Conservation (phyloP, 2,113 vertebrate genomes). For the Camelus bactrianus region DNA sequence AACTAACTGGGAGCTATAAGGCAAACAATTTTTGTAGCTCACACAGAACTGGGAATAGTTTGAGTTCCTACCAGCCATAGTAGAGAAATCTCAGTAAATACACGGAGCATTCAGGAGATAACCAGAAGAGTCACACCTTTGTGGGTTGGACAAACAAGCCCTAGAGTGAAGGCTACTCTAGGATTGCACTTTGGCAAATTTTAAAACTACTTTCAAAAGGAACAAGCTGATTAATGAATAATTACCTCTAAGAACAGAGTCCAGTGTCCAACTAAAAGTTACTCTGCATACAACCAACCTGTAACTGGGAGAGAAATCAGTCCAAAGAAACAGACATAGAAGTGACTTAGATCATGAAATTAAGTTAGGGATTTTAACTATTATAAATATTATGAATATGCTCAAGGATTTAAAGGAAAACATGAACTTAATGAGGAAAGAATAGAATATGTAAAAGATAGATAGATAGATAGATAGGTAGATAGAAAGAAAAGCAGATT, state of each 20-base stretch:
- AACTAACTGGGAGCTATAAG: background rate
- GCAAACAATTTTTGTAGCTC: background rate
- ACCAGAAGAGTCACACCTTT: slow-evolving; percentile 6
- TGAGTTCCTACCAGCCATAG: background rate
- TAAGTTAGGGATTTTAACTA: background rate
- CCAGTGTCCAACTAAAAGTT: slow-evolving; percentile 4
- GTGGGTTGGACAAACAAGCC: background rate
- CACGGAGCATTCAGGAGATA: background rate
- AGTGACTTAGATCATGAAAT: slow-evolving; percentile 45
- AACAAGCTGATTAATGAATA: slow-evolving; percentile 10
- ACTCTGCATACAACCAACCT: background rate
- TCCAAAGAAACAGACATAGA: background rate
- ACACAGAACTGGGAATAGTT: background rate
- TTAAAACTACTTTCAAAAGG: slow-evolving; percentile 36
- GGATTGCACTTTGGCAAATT: background rate
- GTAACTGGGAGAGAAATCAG: slow-evolving; percentile 19
- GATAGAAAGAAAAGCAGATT: background rate
- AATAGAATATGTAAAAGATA: slow-evolving; percentile 14
- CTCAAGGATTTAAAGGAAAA: slow-evolving; percentile 23
- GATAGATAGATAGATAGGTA: background rate
- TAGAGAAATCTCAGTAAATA: background rate
- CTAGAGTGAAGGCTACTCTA: background rate
- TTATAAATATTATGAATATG: background rate
- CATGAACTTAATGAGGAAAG: background rate
- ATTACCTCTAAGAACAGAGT: background rate